Conservation (phyloP, 1,140 invertebrate species). For the Polyergus mexicanus region DNA sequence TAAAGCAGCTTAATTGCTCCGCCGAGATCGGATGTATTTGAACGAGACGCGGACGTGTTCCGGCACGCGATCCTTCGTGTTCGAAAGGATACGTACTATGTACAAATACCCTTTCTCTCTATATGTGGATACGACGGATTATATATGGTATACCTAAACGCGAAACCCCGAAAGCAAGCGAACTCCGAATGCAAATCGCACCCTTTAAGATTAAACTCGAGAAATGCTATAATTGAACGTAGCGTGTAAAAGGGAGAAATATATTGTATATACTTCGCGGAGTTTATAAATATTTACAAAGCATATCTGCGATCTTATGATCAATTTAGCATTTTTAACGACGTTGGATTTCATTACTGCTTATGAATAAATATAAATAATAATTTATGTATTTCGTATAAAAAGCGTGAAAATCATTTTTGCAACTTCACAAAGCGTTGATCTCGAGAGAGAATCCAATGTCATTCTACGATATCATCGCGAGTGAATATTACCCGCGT, state of each 20-base stretch:
- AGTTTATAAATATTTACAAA: too few species aligned
- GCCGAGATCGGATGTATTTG: constrained; percentile 54
- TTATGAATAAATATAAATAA: background rate
- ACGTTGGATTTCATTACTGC: background rate
- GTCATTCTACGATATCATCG: constrained; percentile 39
- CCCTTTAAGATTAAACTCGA: constrained; percentile 37
- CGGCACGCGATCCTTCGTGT: constrained; percentile 43
- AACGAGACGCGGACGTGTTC: constrained; percentile 47
- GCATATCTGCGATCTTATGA: background rate
- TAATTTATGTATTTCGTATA: background rate
- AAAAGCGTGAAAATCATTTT: background rate
- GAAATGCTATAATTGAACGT: background rate
- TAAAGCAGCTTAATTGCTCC: constrained; percentile 62
- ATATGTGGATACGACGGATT: background rate
- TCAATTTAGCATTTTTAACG: too few species aligned
- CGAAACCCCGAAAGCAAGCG: constrained; percentile 1
- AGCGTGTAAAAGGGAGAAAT: background rate
- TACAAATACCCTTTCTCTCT: constrained; percentile 5
- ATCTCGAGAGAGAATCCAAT: constrained; percentile 16
- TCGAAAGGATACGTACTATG: constrained; percentile 36
- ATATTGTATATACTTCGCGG: too few species aligned
- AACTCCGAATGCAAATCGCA: constrained; percentile 21
- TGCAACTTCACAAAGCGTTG: constrained; percentile 28
- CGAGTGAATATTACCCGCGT: constrained; percentile 44
- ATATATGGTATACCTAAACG: background rate